These are phyloP conservation scores for Chiloscyllium punctatum DNA, from an alignment of 2,797 vertebrate genomes.

Conservation along the genomic window DNA sequence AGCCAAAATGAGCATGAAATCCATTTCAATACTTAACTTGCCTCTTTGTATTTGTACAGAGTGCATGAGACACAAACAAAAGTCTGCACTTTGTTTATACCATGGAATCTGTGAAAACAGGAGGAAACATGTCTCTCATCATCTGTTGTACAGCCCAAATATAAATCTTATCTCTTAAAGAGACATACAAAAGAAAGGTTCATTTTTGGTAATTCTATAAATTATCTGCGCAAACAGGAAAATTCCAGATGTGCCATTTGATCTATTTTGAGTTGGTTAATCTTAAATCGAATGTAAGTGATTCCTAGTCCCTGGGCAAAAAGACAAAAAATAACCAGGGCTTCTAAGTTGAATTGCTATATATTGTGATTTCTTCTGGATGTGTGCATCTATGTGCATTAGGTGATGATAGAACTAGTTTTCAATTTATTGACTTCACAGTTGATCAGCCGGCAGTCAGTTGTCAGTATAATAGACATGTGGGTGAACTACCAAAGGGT, in stretches of 20 bases:
- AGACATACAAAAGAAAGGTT: neutral
- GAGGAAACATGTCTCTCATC: neutral
- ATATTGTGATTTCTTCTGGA: neutral
- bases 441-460: neutral
- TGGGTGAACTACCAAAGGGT: neutral
- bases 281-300: neutral
- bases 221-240: neutral
- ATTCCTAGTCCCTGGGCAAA: neutral
- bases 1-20: neutral
- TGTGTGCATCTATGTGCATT: neutral
- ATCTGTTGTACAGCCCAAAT: conserved; percentile 16
- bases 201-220: neutral
- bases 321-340: neutral
- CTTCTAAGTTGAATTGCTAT: neutral
- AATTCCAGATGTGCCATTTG: neutral
- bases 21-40: conserved; percentile 2
- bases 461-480: neutral
- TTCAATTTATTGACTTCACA: neutral
- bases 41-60: neutral
- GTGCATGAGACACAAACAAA: neutral
- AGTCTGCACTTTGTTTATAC: neutral
- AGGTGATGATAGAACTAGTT: neutral
- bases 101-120: neutral
- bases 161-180: neutral
- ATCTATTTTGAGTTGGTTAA: neutral